Conservation (phyloP, 2,888 invertebrate genomes). For the Xylota sylvarum region DNA sequence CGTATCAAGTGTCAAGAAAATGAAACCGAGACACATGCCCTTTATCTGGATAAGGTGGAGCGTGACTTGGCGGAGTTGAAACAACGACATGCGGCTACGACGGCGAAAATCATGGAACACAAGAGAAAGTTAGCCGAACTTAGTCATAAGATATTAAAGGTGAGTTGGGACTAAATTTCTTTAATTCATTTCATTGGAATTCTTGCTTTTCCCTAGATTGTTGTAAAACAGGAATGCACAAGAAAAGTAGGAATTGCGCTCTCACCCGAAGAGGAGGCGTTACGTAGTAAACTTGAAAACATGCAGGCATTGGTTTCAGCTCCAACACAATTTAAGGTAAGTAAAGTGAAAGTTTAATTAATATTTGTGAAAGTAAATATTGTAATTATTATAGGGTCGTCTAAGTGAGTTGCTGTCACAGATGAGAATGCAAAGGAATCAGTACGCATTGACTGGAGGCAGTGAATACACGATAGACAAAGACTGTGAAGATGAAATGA, state of each 20-base stretch:
- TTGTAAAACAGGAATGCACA: conserved; percentile 94
- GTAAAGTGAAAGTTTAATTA: neutral
- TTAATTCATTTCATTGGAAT: neutral
- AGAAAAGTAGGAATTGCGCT: conserved; percentile 95
- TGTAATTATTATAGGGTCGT: conserved; percentile 88
- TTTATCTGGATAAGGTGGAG: conserved; percentile 91
- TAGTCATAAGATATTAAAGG: conserved; percentile 93
- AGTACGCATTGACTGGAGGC: conserved; percentile 86
- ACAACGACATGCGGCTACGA: conserved; percentile 92
- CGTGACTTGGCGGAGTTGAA: conserved; percentile 92
- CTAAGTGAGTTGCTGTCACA: conserved; percentile 96
- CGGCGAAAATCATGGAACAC: conserved; percentile 92
- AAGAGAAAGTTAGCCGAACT: conserved; percentile 92
- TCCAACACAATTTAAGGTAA: conserved; percentile 95
- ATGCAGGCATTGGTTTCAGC: conserved; percentile 94
- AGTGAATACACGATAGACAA: conserved; percentile 93
- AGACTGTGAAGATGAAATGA: conserved; percentile 89
- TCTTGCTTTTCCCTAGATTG: conserved; percentile 86
- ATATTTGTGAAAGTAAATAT: neutral
- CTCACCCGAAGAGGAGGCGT: conserved; percentile 95
- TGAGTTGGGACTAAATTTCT: conserved; percentile 81
- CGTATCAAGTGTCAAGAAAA: conserved; percentile 93
- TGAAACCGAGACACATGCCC: conserved; percentile 92
- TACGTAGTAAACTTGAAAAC: conserved; percentile 94
- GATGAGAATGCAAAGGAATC: conserved; percentile 90